Percentiles rank a stretch among this genome's conserved stretches.
These are phyloP conservation scores for Lepidothrix coronata DNA, from an alignment of 2,113 vertebrate genomes.

Conservation along the genomic window DNA sequence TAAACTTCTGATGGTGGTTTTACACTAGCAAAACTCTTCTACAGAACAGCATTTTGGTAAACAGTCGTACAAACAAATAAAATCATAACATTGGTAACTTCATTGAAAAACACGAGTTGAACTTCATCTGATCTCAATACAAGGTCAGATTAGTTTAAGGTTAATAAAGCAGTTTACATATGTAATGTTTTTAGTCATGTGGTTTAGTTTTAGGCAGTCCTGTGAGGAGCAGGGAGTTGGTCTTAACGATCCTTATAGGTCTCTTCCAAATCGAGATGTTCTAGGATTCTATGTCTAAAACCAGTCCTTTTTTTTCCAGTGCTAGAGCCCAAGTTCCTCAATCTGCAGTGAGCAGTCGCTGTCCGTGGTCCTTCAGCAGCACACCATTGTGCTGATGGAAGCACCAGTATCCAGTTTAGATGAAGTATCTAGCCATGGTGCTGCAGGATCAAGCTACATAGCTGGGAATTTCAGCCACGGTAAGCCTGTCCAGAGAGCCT, in stretches of 20 bases:
- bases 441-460: neutral
- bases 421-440: neutral
- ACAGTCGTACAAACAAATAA: neutral
- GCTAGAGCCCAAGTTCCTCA: accelerated
- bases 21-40: neutral
- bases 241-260: neutral
- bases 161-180: neutral
- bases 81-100: neutral
- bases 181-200: neutral
- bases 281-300: neutral
- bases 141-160: neutral
- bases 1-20: neutral
- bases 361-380: neutral
- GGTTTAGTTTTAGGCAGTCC: neutral
- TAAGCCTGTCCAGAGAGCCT: neutral
- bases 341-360: accelerated
- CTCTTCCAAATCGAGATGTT: neutral
- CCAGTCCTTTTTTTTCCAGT: accelerated
- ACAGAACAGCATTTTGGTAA: neutral
- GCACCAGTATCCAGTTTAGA: too few species aligned
- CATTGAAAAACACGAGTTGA: neutral
- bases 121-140: neutral
- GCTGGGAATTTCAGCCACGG: neutral
- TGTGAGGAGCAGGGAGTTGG: neutral
- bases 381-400: neutral